Base-by-base conservation (phyloP, 2,113 vertebrate genomes). In the Mesembrinibis cayennensis region DNA sequence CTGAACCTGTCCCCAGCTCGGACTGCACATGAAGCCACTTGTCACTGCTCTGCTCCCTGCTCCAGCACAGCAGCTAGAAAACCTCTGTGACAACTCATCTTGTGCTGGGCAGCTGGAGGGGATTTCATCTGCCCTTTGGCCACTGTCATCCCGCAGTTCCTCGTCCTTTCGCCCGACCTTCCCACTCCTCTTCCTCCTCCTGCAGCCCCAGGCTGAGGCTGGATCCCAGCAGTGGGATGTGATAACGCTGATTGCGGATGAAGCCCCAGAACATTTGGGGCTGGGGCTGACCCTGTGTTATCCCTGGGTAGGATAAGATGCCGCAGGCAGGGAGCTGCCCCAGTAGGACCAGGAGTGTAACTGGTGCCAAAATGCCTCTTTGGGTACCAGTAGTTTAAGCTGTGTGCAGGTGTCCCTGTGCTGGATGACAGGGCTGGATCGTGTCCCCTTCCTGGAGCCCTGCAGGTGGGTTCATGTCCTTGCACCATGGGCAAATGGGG, bases 321-420 rank as follows among this genome's bases (percentile, higher is more conserved):
- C 13, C 0, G 0, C 34, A 84, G 58, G 13, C 65, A 32, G 52
- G 38, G 47, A 49, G 6, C 10, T 92, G 11, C 15, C 70, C n/a
- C 20, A 8, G 5, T 9, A 47, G 62, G 11, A 69, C 25, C 56
- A 59, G 56, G 18, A 29, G n/a, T 40, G 32, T 45, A 36, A 63
- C n/a, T 1, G 11, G n/a, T 76, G 45, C 32, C 29, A 63, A 55
- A 89, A 58, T 27, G 12, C 27, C 30, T 61, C 44, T 71, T 59
- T 49, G 55, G 7, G 7, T 87, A 53, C 34, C 49, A 38, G 61
- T 58, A 69, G 11, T 69, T 87, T 38, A 44, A 73, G n/a, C 16
- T 40, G 4, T 11, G 34, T 59, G 32, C 25, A 32, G 26, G 27
- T 13, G 9, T 86, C 58, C 44, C 11, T 56, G 36, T 73, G 44